phyloP scores from a whole-genome alignment of 1,140 invertebrate genomes.

The Drosophila nigrodunni region DNA sequence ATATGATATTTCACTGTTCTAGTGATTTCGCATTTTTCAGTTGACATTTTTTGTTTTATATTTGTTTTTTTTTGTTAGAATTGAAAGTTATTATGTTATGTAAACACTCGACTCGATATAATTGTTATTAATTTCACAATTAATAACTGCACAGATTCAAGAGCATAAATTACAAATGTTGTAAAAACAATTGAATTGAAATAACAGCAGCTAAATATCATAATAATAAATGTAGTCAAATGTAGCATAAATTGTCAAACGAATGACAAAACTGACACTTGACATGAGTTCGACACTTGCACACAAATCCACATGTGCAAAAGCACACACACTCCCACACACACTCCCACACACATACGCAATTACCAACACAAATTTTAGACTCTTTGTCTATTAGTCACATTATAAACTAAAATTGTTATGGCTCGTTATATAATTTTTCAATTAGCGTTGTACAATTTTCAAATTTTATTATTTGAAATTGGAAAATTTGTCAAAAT shows the following conservation, averaged over 20 bases:
- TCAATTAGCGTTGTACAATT: neutral
- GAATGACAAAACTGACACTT: constrained; percentile 45
- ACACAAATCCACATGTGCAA: neutral
- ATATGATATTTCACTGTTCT: too few species aligned
- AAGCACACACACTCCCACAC: constrained; percentile 1
- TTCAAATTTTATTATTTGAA: neutral
- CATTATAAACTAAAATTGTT: constrained; percentile 24
- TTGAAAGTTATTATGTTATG: constrained; percentile 43
- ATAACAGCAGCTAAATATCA: constrained; percentile 9
- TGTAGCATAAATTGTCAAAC: constrained; percentile 54
- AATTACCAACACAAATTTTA: neutral
- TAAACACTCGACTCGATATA: constrained; percentile 49
- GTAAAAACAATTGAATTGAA: constrained; percentile 52
- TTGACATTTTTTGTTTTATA: constrained; percentile 5
- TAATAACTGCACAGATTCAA: constrained; percentile 42
- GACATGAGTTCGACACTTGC: constrained; percentile 13
- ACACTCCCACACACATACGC: neutral
- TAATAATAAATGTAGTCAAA: constrained; percentile 44
- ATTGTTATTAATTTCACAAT: constrained; percentile 74
- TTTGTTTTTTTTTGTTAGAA: neutral
- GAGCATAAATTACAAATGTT: constrained; percentile 29
- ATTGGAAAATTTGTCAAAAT: too few species aligned
- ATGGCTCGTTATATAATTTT: constrained; percentile 14
- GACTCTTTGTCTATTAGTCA: constrained; percentile 9
- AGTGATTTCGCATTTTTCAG: neutral